Percentiles rank a stretch among this genome's conserved stretches.
Conservation (phyloP, 2,797 vertebrate species). For the Urosaurus nigricauda region DNA sequence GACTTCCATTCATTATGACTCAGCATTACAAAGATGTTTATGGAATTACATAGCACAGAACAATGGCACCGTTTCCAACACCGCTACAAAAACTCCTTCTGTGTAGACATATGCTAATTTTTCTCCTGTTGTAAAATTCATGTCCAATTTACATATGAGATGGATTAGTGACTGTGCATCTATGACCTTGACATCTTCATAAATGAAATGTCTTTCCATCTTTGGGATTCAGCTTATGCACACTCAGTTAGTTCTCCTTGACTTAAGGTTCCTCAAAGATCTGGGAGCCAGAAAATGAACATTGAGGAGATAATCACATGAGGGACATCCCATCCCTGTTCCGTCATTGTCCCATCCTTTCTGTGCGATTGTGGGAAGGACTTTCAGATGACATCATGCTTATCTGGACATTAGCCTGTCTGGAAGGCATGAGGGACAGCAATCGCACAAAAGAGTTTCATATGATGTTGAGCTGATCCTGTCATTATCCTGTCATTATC, state of each 20-base stretch:
- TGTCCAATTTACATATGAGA: conserved; percentile 66
- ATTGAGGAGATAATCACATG: no score
- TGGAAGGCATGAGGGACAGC: no score
- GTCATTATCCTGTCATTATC: no score
- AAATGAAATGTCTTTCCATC: conserved; percentile 60
- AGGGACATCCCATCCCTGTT: no score
- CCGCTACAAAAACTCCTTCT: conserved; percentile 57
- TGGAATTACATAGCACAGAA: conserved; percentile 67
- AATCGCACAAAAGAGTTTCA: no score
- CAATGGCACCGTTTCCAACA: conserved; percentile 58
- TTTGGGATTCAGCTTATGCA: conserved; percentile 58
- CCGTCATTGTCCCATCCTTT: no score
- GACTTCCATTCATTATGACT: conserved; percentile 68
- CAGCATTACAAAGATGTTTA: conserved; percentile 67
- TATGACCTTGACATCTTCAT: conserved; percentile 54
- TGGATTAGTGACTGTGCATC: conserved; percentile 19
- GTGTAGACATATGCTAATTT: conserved; percentile 62
- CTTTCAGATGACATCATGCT: no score
- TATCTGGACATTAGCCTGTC: no score
- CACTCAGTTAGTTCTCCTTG: not conserved
- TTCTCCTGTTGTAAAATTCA: conserved; percentile 69
- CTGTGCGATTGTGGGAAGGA: no score
- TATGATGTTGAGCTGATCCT: no score
- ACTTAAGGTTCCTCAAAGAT: not conserved
- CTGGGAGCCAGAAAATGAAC: not conserved